phyloP scores from a whole-genome alignment of 1,140 invertebrate genomes.

The Aporrectodea caliginosa region DNA sequence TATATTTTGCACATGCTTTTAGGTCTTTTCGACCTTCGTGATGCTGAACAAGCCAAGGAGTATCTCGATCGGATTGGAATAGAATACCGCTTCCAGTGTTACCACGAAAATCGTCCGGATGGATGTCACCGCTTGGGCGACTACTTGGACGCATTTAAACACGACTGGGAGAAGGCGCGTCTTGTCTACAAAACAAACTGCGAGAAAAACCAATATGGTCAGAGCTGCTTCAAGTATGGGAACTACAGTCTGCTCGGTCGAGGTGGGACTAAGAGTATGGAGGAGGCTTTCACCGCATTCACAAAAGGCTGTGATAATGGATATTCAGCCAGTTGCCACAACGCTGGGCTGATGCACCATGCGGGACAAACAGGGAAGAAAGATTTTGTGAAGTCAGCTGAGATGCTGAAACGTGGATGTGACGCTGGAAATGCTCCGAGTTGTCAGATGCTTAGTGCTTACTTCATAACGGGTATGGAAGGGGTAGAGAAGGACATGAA shows the following conservation, averaged over 20 bases:
- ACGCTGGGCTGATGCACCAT: conserved; percentile 68
- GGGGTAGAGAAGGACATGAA: conserved; percentile 67
- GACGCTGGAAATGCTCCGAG: conserved; percentile 64
- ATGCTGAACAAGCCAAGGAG: conserved; percentile 77
- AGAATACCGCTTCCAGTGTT: conserved; percentile 87
- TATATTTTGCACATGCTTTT: background rate
- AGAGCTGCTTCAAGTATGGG: conserved; percentile 80
- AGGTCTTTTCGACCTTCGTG: conserved; percentile 65
- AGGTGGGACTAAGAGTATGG: conserved; percentile 44
- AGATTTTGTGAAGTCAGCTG: conserved; percentile 59
- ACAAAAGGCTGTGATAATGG: conserved; percentile 71
- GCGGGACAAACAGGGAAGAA: conserved; percentile 35
- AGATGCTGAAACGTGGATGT: conserved; percentile 70
- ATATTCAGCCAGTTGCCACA: conserved; percentile 68
- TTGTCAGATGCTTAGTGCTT: conserved; percentile 75
- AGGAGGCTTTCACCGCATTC: conserved; percentile 66
- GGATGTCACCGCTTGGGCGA: conserved; percentile 86
- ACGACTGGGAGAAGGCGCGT: conserved; percentile 71
- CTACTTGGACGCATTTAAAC: conserved; percentile 76
- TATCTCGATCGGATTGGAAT: conserved; percentile 83
- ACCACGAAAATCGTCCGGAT: conserved; percentile 73
- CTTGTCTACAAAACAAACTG: conserved; percentile 79
- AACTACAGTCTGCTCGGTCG: conserved; percentile 61
- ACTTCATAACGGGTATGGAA: conserved; percentile 69
- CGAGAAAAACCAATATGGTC: conserved; percentile 72